Conservation (phyloP, 2,888 invertebrate genomes). For the Oeneis ivallda region DNA sequence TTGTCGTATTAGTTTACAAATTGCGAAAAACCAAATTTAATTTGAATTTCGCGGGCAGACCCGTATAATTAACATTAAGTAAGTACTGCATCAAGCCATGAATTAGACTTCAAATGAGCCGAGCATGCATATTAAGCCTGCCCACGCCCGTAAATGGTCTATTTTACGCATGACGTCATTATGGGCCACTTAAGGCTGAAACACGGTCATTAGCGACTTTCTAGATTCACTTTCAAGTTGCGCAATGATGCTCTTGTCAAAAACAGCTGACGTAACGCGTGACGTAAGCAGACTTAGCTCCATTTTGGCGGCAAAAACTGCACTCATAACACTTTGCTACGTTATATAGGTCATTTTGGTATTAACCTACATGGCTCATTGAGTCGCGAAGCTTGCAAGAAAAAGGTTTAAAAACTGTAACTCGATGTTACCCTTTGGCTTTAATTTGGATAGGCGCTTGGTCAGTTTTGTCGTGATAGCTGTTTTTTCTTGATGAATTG, state of each 20-base stretch:
- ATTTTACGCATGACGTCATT: slow-evolving; percentile 23
- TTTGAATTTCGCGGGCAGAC: too few relatives aligned
- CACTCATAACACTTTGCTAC: background rate
- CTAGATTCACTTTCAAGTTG: slow-evolving; percentile 45
- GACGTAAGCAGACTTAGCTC: slow-evolving; percentile 38
- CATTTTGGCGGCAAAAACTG: slow-evolving; percentile 19
- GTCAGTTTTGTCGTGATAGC: too few relatives aligned
- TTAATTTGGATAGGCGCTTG: too few relatives aligned
- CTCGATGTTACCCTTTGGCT: too few relatives aligned
- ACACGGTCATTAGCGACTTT: slow-evolving; percentile 40
- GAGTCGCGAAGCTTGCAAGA: background rate
- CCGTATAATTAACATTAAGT: too few relatives aligned
- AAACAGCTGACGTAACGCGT: slow-evolving; percentile 41
- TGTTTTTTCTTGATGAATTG: too few relatives aligned
- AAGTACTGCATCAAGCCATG: too few relatives aligned
- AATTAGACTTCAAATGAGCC: background rate
- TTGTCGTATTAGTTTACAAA: too few relatives aligned
- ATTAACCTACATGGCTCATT: background rate
- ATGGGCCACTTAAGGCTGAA: slow-evolving; percentile 28
- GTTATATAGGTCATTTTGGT: slow-evolving; percentile 1
- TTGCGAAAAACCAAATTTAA: too few relatives aligned
- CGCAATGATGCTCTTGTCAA: slow-evolving; percentile 47
- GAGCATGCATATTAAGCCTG: background rate
- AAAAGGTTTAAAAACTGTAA: too few relatives aligned
- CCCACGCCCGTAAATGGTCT: slow-evolving; percentile 10